phyloP scores from a whole-genome alignment of 2,797 vertebrate species.

The Gymnocypris eckloni region DNA sequence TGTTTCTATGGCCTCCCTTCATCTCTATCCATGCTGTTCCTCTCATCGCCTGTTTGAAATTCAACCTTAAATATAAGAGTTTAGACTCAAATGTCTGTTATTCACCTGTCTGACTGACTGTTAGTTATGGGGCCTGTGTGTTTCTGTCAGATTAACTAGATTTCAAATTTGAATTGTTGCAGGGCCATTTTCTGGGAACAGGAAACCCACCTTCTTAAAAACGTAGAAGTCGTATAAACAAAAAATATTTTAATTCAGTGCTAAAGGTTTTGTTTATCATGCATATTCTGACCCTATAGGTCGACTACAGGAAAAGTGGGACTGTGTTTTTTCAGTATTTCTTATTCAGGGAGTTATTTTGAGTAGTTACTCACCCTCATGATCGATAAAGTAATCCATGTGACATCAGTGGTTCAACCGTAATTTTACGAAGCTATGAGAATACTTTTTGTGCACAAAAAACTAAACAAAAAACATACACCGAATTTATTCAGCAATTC shows the following conservation, averaged over 20 bases:
- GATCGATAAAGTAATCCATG: too few species aligned
- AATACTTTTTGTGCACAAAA: too few species aligned
- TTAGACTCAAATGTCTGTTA: conserved; percentile 11
- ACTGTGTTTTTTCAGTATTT: neutral
- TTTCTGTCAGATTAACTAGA: neutral
- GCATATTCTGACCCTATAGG: neutral
- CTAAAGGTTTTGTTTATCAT: neutral
- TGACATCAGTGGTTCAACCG: too few species aligned
- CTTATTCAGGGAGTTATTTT: neutral
- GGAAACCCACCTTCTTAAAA: too few species aligned
- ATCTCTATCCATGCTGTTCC: conserved; percentile 12
- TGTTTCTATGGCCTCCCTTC: conserved; percentile 1
- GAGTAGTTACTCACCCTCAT: too few species aligned
- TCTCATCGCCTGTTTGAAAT: conserved; percentile 23
- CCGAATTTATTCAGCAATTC: too few species aligned
- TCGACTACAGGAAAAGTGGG: neutral
- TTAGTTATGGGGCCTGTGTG: neutral
- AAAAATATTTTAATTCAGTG: neutral
- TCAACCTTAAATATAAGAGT: conserved; percentile 1
- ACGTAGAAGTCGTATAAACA: neutral
- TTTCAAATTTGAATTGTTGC: neutral
- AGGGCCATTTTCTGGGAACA: neutral
- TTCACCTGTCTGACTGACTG: conserved; percentile 24
- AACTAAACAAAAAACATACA: too few species aligned
- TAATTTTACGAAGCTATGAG: too few species aligned